Conservation (phyloP, 2,797 vertebrate genomes). For the Notoglanidium macrostoma region DNA sequence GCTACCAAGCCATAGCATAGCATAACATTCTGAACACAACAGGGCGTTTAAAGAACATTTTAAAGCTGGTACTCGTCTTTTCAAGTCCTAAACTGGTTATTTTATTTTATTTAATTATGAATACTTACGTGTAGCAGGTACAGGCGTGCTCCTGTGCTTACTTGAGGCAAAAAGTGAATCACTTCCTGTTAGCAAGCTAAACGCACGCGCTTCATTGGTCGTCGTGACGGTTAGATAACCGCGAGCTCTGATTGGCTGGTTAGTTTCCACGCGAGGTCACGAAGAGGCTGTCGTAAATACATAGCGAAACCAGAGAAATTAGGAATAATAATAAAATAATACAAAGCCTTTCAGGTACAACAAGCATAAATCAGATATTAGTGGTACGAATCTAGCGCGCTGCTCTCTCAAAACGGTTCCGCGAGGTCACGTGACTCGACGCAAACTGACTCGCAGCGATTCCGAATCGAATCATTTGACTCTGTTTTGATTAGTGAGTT, state of each 20-base stretch:
- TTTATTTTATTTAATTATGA: neutral
- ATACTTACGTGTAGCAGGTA: neutral
- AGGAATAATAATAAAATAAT: too few species aligned
- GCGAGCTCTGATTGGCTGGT: conserved; percentile 1
- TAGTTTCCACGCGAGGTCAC: neutral
- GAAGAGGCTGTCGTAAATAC: too few species aligned
- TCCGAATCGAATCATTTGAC: too few species aligned
- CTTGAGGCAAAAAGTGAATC: neutral
- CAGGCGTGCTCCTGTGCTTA: neutral
- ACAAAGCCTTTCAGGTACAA: too few species aligned
- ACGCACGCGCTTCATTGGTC: neutral
- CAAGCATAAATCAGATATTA: too few species aligned
- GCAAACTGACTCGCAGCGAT: too few species aligned
- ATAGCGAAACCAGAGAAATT: too few species aligned
- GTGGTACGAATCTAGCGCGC: too few species aligned
- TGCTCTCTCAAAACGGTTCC: too few species aligned
- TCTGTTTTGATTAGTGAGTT: too few species aligned
- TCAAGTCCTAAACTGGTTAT: too few species aligned
- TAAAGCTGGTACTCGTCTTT: neutral
- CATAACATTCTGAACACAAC: neutral
- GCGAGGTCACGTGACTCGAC: too few species aligned
- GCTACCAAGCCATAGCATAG: neutral
- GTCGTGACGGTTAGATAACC: neutral
- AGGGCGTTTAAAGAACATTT: neutral
- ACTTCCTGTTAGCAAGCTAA: conserved; percentile 14